Conservation (phyloP, 2,797 vertebrate genomes). For the Rhyacichthys aspro region DNA sequence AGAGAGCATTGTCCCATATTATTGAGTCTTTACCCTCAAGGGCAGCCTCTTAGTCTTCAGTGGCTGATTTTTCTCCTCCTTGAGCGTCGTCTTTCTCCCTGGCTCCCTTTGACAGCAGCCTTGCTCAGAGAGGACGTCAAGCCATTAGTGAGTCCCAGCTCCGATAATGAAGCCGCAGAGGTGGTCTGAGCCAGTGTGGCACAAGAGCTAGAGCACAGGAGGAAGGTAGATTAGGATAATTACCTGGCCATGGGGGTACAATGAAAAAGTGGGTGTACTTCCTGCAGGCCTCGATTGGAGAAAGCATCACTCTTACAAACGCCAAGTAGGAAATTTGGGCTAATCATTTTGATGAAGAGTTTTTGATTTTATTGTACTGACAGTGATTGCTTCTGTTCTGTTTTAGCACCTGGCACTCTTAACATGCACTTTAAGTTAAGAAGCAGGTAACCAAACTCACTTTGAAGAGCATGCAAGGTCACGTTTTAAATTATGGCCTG, state of each 20-base stretch:
- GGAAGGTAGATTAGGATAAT: conserved; percentile 78
- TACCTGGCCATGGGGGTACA: conserved; percentile 67
- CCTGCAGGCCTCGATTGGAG: conserved; percentile 50
- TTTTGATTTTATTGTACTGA: conserved; percentile 9
- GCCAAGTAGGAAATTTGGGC: conserved; percentile 22
- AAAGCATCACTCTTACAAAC: conserved; percentile 32
- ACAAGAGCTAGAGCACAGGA: conserved; percentile 61
- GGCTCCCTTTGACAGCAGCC: conserved; percentile 56
- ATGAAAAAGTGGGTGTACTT: conserved; percentile 58
- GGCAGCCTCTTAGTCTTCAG: conserved; percentile 46
- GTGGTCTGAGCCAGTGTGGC: conserved; percentile 70
- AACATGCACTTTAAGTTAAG: conserved; percentile 48
- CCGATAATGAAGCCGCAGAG: conserved; percentile 78
- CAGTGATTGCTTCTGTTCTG: conserved; percentile 21
- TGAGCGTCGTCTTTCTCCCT: conserved; percentile 14
- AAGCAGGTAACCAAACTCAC: conserved; percentile 71
- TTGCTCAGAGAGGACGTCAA: conserved; percentile 53
- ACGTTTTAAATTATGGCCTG: conserved; percentile 82
- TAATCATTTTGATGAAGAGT: conserved; percentile 27
- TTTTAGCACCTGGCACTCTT: conserved; percentile 37
- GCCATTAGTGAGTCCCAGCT: conserved; percentile 74
- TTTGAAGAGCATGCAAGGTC: conserved; percentile 84
- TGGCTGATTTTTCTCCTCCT: conserved; percentile 37
- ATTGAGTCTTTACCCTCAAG: conserved; percentile 73
- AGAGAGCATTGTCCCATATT: conserved; percentile 57